Base-by-base conservation (phyloP, 2,113 vertebrate species). In the Pseudorectes ferrugineus region DNA sequence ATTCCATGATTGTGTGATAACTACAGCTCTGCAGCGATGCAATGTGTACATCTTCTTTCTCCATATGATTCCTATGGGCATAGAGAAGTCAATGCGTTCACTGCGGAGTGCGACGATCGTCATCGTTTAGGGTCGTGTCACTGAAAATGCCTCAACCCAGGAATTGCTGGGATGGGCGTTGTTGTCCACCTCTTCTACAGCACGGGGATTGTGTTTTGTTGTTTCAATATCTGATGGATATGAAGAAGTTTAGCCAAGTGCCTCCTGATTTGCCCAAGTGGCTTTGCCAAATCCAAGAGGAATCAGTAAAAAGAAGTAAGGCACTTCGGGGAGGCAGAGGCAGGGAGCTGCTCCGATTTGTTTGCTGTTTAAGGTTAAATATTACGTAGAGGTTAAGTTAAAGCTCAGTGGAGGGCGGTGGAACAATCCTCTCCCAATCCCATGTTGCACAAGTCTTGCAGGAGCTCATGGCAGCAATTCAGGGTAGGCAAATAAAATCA, bases 401-500 rank as follows among this genome's bases (percentile, higher is more conserved):
- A 68, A 77, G 45, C 73, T 72, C 4, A 4, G 24, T 0, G 1
- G 52, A 67, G 48, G 26, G 40, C 0, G 1, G 52, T 36, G 78
- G 83, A 88, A 36, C 79, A 67, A 36, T 65, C 73, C 43, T 68
- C 45, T 63, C 24, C 54, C 77, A 61, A n/a, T 26, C 36, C 48
- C 31, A 6, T 0, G 0, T 84, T 87, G 73, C 76, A 22, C 42
- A 55, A 65, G 76, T 23, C 54, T 51, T 0, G 0, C 35, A 38
- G 40, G 25, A 66, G 46, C 73, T 91, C 49, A 17, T 1, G 40
- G 92, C 80, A 65, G 57, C 67, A 29, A 10, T 72, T 84, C 62
- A 68, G 61, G 8, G 55, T 49, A 67, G 70, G 81, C 74, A 95
- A 92, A 93, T 59, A 85, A 71, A 87, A 58, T 62, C 59, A 66